Conservation (phyloP, 1,140 invertebrate genomes). For the Lasioglossum albipes region DNA sequence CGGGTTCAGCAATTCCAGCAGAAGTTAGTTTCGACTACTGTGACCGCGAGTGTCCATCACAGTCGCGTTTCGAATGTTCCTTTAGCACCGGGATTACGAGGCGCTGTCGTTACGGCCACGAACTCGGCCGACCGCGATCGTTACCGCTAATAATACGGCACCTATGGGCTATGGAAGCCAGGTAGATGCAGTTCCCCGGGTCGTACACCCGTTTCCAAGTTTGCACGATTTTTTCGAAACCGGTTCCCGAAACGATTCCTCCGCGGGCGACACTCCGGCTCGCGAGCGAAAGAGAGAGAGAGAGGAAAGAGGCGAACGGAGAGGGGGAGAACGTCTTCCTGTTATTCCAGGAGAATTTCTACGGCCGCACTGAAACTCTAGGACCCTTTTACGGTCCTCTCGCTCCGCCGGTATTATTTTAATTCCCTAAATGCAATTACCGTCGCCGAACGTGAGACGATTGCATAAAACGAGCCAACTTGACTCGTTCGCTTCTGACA, state of each 20-base stretch:
- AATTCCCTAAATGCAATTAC: neutral
- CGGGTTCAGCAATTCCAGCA: slow-evolving; percentile 28
- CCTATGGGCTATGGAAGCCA: slow-evolving; percentile 17
- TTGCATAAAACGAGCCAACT: neutral
- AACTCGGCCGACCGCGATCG: slow-evolving; percentile 19
- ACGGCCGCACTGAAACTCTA: neutral
- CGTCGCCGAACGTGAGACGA: neutral
- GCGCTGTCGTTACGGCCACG: slow-evolving; percentile 27
- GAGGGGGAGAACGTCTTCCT: neutral
- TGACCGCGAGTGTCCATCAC: slow-evolving; percentile 36
- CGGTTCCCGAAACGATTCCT: slow-evolving; percentile 38
- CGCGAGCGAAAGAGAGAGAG: neutral
- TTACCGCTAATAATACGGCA: slow-evolving; percentile 40
- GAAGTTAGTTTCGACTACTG: slow-evolving; percentile 45
- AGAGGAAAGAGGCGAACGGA: too few species aligned
- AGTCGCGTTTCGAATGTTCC: slow-evolving; percentile 21
- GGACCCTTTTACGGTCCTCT: neutral
- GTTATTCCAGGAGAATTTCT: neutral
- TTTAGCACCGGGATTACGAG: slow-evolving; percentile 21
- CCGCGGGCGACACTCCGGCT: slow-evolving; percentile 16
- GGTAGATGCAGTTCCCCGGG: slow-evolving; percentile 25
- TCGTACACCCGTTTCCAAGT: slow-evolving; percentile 1
- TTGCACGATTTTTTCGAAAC: slow-evolving; percentile 46
- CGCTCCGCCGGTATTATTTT: neutral
- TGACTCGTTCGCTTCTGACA: neutral